Percentiles rank a stretch among this genome's conserved stretches.
These are phyloP conservation scores for Perizoma affinitatum DNA, from an alignment of 2,888 invertebrate species.

Conservation along the genomic window DNA sequence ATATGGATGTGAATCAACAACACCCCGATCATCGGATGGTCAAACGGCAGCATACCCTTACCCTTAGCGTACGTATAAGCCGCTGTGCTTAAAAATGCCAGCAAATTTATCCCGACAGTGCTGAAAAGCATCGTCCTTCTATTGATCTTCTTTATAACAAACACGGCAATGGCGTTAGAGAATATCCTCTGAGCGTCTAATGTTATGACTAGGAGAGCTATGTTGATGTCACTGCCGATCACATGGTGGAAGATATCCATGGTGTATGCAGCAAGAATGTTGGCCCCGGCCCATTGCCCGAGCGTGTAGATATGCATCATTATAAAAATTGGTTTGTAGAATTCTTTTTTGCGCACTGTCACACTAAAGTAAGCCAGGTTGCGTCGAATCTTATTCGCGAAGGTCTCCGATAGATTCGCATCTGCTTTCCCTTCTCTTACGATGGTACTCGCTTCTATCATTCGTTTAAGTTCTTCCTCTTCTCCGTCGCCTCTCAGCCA, in stretches of 20 bases:
- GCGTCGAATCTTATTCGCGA: constrained; percentile 41
- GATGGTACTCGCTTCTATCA: constrained; percentile 60
- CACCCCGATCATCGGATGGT: constrained; percentile 57
- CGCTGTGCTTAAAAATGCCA: constrained; percentile 57
- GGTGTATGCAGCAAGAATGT: constrained; percentile 46
- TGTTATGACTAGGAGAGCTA: constrained; percentile 60
- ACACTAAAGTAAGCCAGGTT: constrained; percentile 44
- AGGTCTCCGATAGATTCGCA: constrained; percentile 44
- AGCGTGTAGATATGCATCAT: constrained; percentile 52
- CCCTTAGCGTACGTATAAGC: constrained; percentile 58
- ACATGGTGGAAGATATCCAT: constrained; percentile 61
- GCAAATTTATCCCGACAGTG: constrained; percentile 58
- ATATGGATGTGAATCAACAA: constrained; percentile 67
- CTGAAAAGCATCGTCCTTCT: constrained; percentile 63
- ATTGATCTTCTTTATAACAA: constrained; percentile 65
- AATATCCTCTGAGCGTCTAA: constrained; percentile 65
- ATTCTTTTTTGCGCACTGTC: constrained; percentile 50
- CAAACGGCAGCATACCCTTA: constrained; percentile 42
- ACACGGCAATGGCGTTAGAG: constrained; percentile 60
- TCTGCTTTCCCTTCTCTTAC: constrained; percentile 51
- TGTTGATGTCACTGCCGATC: constrained; percentile 52
- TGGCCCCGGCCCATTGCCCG: constrained; percentile 49
- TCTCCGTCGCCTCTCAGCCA: constrained; percentile 77
- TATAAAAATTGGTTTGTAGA: constrained; percentile 56
- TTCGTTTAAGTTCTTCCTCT: constrained; percentile 59